phyloP scores from a whole-genome alignment of 2,888 invertebrate genomes.

The Abrostola triplasia region DNA sequence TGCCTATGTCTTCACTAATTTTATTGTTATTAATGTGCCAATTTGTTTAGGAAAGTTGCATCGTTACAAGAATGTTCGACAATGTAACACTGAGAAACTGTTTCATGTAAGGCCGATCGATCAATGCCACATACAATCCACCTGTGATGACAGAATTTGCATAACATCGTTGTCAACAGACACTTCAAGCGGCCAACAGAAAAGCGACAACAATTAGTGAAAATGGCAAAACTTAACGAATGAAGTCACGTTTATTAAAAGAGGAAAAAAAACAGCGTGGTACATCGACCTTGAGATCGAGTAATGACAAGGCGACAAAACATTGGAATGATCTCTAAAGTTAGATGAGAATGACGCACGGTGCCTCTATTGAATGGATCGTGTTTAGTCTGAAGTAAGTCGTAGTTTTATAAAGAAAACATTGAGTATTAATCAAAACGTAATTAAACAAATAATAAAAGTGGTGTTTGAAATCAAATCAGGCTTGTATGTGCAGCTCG shows the following conservation, averaged over 20 bases:
- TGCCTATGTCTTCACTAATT: slow-evolving; percentile 47
- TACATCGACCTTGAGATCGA: slow-evolving; percentile 60
- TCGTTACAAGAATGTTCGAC: slow-evolving; percentile 9
- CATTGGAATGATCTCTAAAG: slow-evolving; percentile 61
- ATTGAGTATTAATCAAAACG: slow-evolving; percentile 12
- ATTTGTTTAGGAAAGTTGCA: slow-evolving; percentile 47
- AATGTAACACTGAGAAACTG: slow-evolving; percentile 21
- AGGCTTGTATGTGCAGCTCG: slow-evolving; percentile 27
- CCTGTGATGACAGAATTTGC: slow-evolving; percentile 40
- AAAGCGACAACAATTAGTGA: slow-evolving; percentile 57
- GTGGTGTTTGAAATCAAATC: slow-evolving; percentile 29
- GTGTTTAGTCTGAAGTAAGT: slow-evolving; percentile 42
- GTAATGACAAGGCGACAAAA: slow-evolving; percentile 61
- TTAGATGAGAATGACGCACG: slow-evolving; percentile 63
- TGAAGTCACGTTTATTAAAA: slow-evolving; percentile 71
- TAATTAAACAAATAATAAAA: slow-evolving; percentile 28
- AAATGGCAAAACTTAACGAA: slow-evolving; percentile 61
- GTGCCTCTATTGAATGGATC: slow-evolving; percentile 39
- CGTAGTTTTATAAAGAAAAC: slow-evolving; percentile 15
- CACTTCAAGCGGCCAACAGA: slow-evolving; percentile 15
- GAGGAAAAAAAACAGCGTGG: slow-evolving; percentile 48
- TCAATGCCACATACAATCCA: slow-evolving; percentile 23
- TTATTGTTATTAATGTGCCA: slow-evolving; percentile 43
- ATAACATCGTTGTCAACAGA: slow-evolving; percentile 22
- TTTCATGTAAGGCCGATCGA: slow-evolving; percentile 9